Conservation (phyloP, 2,888 invertebrate species). For the Hypena proboscidalis region DNA sequence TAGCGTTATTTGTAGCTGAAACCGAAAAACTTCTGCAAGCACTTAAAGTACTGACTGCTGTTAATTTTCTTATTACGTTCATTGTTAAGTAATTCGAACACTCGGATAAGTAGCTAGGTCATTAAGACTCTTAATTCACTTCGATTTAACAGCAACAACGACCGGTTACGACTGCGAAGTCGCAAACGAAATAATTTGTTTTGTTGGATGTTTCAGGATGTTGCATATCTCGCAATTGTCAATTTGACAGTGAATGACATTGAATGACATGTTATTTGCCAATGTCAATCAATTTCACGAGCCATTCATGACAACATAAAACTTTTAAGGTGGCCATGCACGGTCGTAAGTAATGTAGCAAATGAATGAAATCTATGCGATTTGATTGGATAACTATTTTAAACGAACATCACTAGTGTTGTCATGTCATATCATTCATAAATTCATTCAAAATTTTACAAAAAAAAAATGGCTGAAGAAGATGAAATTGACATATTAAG, state of each 20-base stretch:
- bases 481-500: constrained; percentile 91
- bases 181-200: background rate
- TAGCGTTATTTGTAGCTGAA: constrained; percentile 57
- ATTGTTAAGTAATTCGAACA: constrained; percentile 42
- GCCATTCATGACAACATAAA: too few relatives aligned
- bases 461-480: constrained; percentile 86
- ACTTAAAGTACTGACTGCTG: constrained; percentile 40
- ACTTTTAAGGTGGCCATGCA: too few relatives aligned
- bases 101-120: background rate
- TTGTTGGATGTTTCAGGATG: background rate
- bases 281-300: too few relatives aligned
- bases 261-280: too few relatives aligned
- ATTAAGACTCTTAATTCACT: background rate
- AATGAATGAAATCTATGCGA: background rate
- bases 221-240: too few relatives aligned
- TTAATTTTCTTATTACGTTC: constrained; percentile 58
- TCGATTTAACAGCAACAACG: background rate
- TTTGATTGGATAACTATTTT: background rate
- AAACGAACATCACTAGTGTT: too few relatives aligned
- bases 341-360: too few relatives aligned
- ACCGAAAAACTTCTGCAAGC: constrained; percentile 62
- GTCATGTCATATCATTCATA: too few relatives aligned
- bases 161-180: background rate
- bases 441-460: too few relatives aligned
- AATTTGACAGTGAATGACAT: background rate